Conservation (phyloP, 2,888 invertebrate species). For the Mantis religiosa region DNA sequence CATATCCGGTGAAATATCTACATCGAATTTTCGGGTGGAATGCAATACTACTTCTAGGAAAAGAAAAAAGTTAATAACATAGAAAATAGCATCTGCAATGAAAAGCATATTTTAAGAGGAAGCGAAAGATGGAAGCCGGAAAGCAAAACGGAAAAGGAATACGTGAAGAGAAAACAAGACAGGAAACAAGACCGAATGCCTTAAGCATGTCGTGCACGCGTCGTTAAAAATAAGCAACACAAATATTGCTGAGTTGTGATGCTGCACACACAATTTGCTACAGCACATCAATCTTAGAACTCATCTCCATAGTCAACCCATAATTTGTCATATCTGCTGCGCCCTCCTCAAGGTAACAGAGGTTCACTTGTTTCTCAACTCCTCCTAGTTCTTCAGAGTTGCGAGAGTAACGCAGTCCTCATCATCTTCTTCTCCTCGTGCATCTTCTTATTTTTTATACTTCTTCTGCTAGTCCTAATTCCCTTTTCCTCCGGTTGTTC, state of each 20-base stretch:
- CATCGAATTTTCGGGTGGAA: no score
- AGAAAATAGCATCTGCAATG: neutral
- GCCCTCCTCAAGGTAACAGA: neutral
- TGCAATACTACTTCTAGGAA: no score
- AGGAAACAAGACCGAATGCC: neutral
- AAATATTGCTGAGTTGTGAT: neutral
- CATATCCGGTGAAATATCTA: no score
- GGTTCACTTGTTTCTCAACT: neutral
- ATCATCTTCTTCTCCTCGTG: no score
- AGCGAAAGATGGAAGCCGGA: neutral
- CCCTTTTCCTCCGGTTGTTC: no score
- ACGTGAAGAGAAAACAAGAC: neutral
- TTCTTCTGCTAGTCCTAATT: no score
- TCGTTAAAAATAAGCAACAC: neutral
- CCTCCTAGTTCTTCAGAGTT: neutral
- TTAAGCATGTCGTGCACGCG: neutral
- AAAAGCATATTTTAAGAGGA: neutral
- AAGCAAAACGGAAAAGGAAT: no score
- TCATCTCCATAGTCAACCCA: neutral
- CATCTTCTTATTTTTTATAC: no score
- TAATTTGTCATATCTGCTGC: neutral
- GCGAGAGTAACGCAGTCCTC: neutral
- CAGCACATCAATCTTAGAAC: neutral
- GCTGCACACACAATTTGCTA: neutral
- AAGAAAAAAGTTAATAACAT: no score